phyloP scores from a whole-genome alignment of 2,797 vertebrate species.

The Notoglanidium macrostoma region DNA sequence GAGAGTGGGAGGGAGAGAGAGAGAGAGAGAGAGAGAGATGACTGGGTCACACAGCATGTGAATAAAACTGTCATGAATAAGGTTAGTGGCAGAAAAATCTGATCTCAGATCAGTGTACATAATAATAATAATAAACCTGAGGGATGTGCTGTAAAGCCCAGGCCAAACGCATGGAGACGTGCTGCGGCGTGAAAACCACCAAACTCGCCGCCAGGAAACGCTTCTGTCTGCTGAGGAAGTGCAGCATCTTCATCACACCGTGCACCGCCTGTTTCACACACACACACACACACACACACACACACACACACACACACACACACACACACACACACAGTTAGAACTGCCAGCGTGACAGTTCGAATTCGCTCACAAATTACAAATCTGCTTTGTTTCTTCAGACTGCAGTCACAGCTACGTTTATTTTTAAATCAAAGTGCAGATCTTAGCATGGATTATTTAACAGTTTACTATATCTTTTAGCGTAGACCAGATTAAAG shows the following conservation, averaged over 20 bases:
- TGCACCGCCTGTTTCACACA: slow-evolving; percentile 75
- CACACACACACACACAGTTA: neutral
- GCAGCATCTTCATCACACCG: slow-evolving; percentile 76
- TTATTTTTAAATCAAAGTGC: too few relatives aligned
- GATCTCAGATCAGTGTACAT: neutral
- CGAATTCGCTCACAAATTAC: neutral
- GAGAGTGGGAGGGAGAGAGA: neutral
- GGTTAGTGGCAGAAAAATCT: neutral
- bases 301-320: slow-evolving; percentile 12
- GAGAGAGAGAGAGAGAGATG: neutral
- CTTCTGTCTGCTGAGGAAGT: slow-evolving; percentile 85
- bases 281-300: slow-evolving; percentile 15
- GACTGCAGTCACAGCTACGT: too few relatives aligned
- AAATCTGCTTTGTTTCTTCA: neutral
- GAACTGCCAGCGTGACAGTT: neutral
- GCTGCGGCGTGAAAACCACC: slow-evolving; percentile 87
- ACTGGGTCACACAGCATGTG: too few relatives aligned
- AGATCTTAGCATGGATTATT: neutral
- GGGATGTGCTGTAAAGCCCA: slow-evolving; percentile 85
- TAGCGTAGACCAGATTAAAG: neutral
- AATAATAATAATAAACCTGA: slow-evolving; percentile 73
- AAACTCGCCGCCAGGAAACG: slow-evolving; percentile 79
- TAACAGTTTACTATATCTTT: neutral
- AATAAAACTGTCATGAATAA: neutral
- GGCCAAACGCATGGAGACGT: slow-evolving; percentile 83